These are phyloP conservation scores for Gonioctena quinquepunctata DNA, from an alignment of 1,140 invertebrate species.

Conservation along the genomic window DNA sequence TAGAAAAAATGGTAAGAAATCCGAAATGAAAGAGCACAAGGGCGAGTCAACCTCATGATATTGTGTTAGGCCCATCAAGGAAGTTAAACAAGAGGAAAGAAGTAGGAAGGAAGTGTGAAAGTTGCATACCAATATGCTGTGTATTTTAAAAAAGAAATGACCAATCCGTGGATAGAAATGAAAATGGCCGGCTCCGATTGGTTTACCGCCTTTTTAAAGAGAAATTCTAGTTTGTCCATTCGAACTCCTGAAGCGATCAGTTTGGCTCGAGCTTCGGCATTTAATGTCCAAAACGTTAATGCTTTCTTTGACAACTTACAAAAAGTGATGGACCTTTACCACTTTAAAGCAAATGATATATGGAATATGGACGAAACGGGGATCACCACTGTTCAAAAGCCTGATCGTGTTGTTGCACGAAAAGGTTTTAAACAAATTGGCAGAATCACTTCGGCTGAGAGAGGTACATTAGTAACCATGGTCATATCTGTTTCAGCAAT, in stretches of 20 bases:
- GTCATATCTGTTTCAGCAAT: constrained; percentile 42
- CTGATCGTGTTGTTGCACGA: constrained; percentile 1
- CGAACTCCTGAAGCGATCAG: constrained; percentile 22
- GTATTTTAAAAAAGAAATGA: no score
- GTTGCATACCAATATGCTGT: no score
- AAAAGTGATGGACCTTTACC: not conserved
- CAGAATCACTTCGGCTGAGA: not conserved
- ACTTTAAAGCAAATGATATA: not conserved
- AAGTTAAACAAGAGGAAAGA: no score
- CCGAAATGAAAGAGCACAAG: no score
- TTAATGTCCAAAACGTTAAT: constrained; percentile 15
- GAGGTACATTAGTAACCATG: not conserved
- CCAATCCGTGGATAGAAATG: no score
- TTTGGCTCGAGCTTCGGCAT: constrained; percentile 16
- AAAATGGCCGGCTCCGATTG: constrained; percentile 21
- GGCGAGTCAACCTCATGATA: no score
- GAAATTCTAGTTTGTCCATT: constrained; percentile 17
- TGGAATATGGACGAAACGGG: constrained; percentile 24
- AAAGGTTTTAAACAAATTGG: constrained; percentile 13
- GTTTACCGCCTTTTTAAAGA: constrained; percentile 24
- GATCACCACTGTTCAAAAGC: constrained; percentile 25
- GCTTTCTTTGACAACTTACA: constrained; percentile 15
- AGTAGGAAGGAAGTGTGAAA: no score
- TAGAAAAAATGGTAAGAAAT: no score
- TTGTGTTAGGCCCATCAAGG: no score